Conservation (phyloP, 2,113 vertebrate species). For the Gopherus flavomarginatus region DNA sequence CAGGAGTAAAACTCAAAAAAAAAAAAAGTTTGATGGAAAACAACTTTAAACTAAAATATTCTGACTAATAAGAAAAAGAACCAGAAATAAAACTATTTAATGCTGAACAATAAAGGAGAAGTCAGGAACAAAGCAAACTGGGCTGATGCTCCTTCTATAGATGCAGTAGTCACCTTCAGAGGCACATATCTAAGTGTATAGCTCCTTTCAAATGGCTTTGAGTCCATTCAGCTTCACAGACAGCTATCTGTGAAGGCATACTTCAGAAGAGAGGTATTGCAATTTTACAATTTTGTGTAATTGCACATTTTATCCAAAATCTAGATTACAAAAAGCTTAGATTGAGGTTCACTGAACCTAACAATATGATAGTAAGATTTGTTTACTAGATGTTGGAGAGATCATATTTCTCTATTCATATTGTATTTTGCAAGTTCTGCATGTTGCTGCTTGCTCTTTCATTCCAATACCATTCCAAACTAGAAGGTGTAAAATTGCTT, state of each 20-base stretch:
- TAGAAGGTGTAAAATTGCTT: conserved; percentile 28
- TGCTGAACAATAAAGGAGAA: background rate
- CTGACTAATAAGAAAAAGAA: background rate
- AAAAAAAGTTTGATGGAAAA: background rate
- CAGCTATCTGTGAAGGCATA: background rate
- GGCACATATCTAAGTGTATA: background rate
- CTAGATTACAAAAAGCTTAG: background rate
- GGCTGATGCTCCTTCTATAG: background rate
- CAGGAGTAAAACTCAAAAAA: background rate
- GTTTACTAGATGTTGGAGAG: background rate
- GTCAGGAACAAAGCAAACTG: background rate
- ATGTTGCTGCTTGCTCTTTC: background rate
- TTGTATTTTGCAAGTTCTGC: background rate
- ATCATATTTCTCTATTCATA: background rate
- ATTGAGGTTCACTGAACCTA: background rate
- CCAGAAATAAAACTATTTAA: background rate
- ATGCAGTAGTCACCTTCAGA: background rate
- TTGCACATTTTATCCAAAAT: background rate
- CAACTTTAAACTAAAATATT: background rate
- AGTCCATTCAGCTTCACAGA: background rate
- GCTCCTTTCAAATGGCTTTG: background rate
- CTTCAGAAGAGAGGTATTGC: background rate
- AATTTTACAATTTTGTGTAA: background rate
- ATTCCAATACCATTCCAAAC: conserved; percentile 20
- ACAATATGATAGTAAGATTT: background rate